A percentile compares a stretch with the other conserved stretches of the same genome.
Evolutionary conservation across 2,888 invertebrate species (phyloP).

Genomic region (Capitulum mitella): DNA sequence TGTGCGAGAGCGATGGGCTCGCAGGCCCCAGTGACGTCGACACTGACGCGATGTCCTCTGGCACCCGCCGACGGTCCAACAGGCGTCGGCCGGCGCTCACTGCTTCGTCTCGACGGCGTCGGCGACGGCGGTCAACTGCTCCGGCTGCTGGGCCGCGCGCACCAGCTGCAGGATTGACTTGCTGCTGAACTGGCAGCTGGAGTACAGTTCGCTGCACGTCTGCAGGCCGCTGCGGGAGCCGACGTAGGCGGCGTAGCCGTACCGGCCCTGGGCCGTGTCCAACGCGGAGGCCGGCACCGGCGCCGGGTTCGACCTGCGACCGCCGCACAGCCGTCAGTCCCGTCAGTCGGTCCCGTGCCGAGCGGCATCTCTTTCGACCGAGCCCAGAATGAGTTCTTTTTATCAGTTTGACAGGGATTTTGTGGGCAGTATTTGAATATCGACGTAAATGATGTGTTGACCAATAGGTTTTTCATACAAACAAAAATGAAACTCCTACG

Average conservation of each 20-base stretch:
- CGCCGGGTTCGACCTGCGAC: neutral
- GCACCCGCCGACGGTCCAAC: no score
- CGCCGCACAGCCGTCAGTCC: no score
- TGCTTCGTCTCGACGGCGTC: no score
- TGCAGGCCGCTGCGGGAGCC: neutral
- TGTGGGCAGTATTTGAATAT: neutral
- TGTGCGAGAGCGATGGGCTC: no score
- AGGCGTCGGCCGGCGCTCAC: no score
- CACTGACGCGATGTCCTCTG: no score
- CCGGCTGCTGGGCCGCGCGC: neutral
- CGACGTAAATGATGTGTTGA: no score
- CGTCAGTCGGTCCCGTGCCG: no score
- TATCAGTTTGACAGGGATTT: neutral
- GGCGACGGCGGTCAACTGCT: neutral
- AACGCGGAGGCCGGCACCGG: neutral
- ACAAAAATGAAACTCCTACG: neutral
- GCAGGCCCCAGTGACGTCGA: no score
- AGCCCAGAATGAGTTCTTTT: neutral
- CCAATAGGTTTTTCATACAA: neutral
- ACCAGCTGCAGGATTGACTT: neutral
- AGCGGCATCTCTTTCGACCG: neutral
- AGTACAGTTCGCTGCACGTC: neutral
- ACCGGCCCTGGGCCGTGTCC: neutral
- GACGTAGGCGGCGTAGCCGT: slow-evolving; percentile 20
- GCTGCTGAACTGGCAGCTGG: neutral